Percentiles rank a stretch among this genome's conserved stretches.
phyloP scores from a whole-genome alignment of 1,140 invertebrate genomes.

The Lepeophtheirus salmonis region DNA sequence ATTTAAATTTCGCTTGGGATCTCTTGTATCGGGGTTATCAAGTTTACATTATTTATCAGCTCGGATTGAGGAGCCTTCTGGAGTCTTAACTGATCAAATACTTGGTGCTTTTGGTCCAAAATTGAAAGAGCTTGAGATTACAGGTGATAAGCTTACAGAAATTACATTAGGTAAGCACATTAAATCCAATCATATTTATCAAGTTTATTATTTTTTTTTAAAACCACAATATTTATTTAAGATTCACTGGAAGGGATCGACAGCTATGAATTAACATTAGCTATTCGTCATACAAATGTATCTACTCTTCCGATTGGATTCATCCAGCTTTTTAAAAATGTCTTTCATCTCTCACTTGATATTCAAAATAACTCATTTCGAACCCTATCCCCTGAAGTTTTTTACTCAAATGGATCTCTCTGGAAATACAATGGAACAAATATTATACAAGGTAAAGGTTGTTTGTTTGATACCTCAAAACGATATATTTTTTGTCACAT shows the following conservation, averaged over 20 bases:
- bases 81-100: constrained; percentile 33
- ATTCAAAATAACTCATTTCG: constrained; percentile 11
- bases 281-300: constrained; percentile 6
- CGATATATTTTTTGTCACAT: constrained; percentile 6
- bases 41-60: constrained; percentile 45
- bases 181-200: too few species aligned
- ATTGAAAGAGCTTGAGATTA: constrained; percentile 54
- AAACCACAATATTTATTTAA: neutral
- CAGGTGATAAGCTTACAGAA: constrained; percentile 39
- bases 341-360: constrained; percentile 7
- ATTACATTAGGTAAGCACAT: constrained; percentile 17
- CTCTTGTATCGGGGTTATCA: constrained; percentile 21
- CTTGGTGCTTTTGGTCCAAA: constrained; percentile 49
- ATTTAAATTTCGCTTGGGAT: constrained; percentile 37
- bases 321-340: constrained; percentile 11
- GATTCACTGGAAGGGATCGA: constrained; percentile 15
- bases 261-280: constrained; percentile 10
- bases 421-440: constrained; percentile 9
- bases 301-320: neutral
- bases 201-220: too few species aligned
- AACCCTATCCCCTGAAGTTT: constrained; percentile 8
- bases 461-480: neutral
- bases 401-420: constrained; percentile 11
- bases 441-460: constrained; percentile 12
- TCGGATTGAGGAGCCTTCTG: constrained; percentile 19